These are phyloP conservation scores for Scomberomorus guttatus DNA, from an alignment of 2,797 vertebrate genomes.

Conservation along the genomic window DNA sequence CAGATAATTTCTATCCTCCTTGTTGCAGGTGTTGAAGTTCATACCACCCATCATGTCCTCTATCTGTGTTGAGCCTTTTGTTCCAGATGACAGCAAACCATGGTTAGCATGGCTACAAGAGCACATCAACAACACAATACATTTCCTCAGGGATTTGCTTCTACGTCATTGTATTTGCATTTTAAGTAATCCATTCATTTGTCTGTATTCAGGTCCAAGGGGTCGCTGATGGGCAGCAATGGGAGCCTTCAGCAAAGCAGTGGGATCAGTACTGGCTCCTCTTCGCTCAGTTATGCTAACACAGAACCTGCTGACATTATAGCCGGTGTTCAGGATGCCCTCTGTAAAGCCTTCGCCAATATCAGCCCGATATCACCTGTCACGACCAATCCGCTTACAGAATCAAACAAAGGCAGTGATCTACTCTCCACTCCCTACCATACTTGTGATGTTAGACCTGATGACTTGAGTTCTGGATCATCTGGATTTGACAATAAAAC, in stretches of 20 bases:
- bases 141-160: not conserved
- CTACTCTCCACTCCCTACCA: not conserved
- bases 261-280: slow-evolving; percentile 53
- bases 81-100: slow-evolving; percentile 29
- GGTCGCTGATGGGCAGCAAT: not conserved
- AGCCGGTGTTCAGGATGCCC: slow-evolving; percentile 23
- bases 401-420: not conserved
- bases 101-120: slow-evolving; percentile 53
- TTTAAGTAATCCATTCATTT: not conserved
- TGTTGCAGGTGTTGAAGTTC: slow-evolving; percentile 58
- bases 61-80: slow-evolving; percentile 25
- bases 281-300: slow-evolving; percentile 49
- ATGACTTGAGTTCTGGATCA: slow-evolving; percentile 4
- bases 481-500: slow-evolving; percentile 46
- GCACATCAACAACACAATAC: not conserved
- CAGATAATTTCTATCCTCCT: not conserved
- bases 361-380: slow-evolving; percentile 9
- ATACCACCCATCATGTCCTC: not conserved
- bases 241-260: slow-evolving; percentile 48
- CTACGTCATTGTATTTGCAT: not conserved
- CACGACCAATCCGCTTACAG: not conserved
- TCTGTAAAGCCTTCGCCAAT: slow-evolving; percentile 27
- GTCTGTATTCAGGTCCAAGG: slow-evolving; percentile 59
- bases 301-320: slow-evolving; percentile 36
- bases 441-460: not conserved